Base-by-base conservation (phyloP, 1,140 invertebrate species). In the Formica selysi region DNA sequence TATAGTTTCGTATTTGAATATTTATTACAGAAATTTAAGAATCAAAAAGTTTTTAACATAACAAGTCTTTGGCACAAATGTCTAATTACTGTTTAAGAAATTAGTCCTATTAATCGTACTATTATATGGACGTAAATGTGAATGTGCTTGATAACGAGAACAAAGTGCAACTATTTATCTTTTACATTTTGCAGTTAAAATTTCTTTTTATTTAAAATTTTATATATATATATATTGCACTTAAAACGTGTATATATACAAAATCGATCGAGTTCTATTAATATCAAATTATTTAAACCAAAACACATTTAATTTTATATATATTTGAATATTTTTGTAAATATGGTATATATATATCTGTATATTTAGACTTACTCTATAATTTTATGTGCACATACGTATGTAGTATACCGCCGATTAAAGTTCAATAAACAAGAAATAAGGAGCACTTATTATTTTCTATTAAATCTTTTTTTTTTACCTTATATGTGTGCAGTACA, bases 321-420 rank as follows among this genome's bases (percentile, higher is more conserved):
- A 80, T 38, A 22, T 71, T 59, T 81, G 10, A 71, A 44, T 81
- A 59, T 3, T 80, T 26, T 54, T 68, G 54, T 51, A 71, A 54
- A 80, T 41, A 32, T n/a, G 38, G 26, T 57, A 32, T 19, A 59
- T 71, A 59, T 29, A 59, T 59, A 8, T 22, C 41, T 59, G 44
- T 22, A 51, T 51, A 51, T 19, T 13, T 51, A 22, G 19, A 10
- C 19, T 71, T 59, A 26, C 32, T 71, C 26, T 44, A 44, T 71
- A 59, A 44, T 71, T 71, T 71, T 71, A 70, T 80, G 51, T 81
- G 78, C 67, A 59, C 67, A 71, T 59, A 81, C 22, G 10, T 81
- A 81, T 81, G 67, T 81, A 81, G 71, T 44, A 71, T 71, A 71
- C 7, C 36, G 22, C 22, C 48, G 8, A 80, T 61, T 59, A 10